Base-by-base conservation (phyloP, 2,888 invertebrate species). In the Mythimna loreyi region DNA sequence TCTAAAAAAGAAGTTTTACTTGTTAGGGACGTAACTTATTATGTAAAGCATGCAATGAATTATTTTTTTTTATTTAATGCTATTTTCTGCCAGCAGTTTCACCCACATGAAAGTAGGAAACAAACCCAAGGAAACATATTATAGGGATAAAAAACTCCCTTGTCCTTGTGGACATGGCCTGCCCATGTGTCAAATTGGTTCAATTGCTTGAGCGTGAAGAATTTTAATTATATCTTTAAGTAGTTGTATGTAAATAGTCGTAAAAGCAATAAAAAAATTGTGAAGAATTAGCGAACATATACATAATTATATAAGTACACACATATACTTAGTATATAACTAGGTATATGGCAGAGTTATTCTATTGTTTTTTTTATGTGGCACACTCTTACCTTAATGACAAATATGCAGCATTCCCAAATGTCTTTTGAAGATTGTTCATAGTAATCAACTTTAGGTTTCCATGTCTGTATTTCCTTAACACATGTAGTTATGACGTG, bases 341-440 rank as follows among this genome's bases (percentile, higher is more conserved):
- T 11, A 28, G 47, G 21, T 40, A 49, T 36, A 25, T 16, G 13
- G 13, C 9, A 0, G 1, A 68, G 0, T 25, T 33, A 30, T 30
- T 56, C 2, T 16, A 58, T 47, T 13, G 1, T 33, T 58, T 25
- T 11, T 30, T 11, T 30, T 1, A 25, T 21, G 19, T 55, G 16
- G 33, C 8, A 40, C 13, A 49, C 1, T 25, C 30, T 90, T 94
- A 99, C 99, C 97, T 97, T 97, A 13, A 99, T 97, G 82, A 97
- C 97, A 86, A 91, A 87, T 80, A 97, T 95, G 75, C 98, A 97
- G 63, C 98, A 97, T 58, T 94, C 90, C 99, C 99, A 99, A 87
- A 99, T 98, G 89, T 99, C 96, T 69, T 97, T 97, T 0, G 98
- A 98, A 6, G 99, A 99, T 93, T 99, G 99, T 91, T 99, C 99